Evolutionary conservation across 35 echinoderm and acorn worm genomes (phyloP).

Genomic region (Eucidaris tribuloides): DNA sequence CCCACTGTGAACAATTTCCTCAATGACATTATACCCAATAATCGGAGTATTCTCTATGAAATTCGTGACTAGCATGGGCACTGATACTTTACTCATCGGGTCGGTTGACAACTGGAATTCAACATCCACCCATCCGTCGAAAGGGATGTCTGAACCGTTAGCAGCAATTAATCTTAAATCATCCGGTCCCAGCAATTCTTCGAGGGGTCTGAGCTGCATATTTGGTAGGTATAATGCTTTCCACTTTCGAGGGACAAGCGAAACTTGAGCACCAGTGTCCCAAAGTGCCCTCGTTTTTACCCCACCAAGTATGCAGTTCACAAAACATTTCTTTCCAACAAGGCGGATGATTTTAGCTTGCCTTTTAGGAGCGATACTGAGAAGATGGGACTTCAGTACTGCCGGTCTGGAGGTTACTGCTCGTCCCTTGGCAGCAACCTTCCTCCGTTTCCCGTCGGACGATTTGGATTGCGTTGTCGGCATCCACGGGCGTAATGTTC

Average conservation of each 20-base stretch:
- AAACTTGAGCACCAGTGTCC: constrained; percentile 61
- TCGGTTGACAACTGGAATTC: background rate
- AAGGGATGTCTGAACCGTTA: constrained; percentile 46
- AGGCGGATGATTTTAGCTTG: background rate
- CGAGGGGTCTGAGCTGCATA: background rate
- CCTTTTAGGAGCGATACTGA: background rate
- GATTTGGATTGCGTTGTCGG: background rate
- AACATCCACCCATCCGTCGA: constrained; percentile 37
- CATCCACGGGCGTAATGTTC: constrained; percentile 8
- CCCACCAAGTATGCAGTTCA: background rate
- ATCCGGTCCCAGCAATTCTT: background rate
- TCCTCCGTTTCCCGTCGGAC: constrained; percentile 6
- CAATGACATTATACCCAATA: background rate
- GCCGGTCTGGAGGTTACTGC: background rate
- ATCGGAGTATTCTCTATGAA: background rate
- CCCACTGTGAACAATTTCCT: background rate
- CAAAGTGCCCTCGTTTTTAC: constrained; percentile 24
- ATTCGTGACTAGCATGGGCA: background rate
- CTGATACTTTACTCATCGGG: background rate
- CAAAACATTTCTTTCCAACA: constrained; percentile 1
- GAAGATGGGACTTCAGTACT: background rate
- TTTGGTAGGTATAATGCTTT: background rate
- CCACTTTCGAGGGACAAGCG: constrained; percentile 24
- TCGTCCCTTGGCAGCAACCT: constrained; percentile 21
- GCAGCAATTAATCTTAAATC: constrained; percentile 17